phyloP scores from a whole-genome alignment of 2,888 invertebrate genomes.

The Hesperia comma region DNA sequence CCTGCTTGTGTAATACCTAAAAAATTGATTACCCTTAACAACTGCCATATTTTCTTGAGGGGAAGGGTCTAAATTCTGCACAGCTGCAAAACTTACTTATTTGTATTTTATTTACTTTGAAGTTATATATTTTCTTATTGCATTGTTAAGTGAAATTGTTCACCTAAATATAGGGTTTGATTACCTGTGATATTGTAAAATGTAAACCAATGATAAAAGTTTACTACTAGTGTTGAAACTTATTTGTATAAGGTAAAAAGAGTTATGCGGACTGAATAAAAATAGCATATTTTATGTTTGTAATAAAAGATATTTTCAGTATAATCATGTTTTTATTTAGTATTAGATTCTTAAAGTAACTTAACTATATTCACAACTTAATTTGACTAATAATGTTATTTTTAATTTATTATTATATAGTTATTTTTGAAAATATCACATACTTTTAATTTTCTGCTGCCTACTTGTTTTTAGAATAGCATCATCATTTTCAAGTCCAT shows the following conservation, averaged over 20 bases:
- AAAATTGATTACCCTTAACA: constrained; percentile 15
- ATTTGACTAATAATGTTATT: constrained; percentile 56
- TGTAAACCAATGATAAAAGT: too few relatives aligned
- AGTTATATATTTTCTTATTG: too few relatives aligned
- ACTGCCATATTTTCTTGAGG: constrained; percentile 14
- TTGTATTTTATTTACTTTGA: too few relatives aligned
- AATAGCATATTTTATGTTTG: too few relatives aligned
- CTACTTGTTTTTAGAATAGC: constrained; percentile 59
- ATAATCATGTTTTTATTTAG: not conserved
- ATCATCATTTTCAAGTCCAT: constrained; percentile 56
- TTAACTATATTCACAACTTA: constrained; percentile 60
- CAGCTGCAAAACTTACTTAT: too few relatives aligned
- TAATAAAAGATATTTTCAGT: not conserved
- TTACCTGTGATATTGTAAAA: too few relatives aligned
- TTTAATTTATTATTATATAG: too few relatives aligned
- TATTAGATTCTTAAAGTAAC: not conserved
- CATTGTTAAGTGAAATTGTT: too few relatives aligned
- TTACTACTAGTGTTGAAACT: too few relatives aligned
- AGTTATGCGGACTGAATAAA: too few relatives aligned
- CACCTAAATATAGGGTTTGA: too few relatives aligned
- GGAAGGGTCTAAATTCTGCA: not conserved
- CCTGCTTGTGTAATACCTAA: not conserved
- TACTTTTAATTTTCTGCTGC: constrained; percentile 63
- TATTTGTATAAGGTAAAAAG: too few relatives aligned
- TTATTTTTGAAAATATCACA: constrained; percentile 50